Conservation (phyloP, 2,113 vertebrate species). For the Genyomyrus donnyi region DNA sequence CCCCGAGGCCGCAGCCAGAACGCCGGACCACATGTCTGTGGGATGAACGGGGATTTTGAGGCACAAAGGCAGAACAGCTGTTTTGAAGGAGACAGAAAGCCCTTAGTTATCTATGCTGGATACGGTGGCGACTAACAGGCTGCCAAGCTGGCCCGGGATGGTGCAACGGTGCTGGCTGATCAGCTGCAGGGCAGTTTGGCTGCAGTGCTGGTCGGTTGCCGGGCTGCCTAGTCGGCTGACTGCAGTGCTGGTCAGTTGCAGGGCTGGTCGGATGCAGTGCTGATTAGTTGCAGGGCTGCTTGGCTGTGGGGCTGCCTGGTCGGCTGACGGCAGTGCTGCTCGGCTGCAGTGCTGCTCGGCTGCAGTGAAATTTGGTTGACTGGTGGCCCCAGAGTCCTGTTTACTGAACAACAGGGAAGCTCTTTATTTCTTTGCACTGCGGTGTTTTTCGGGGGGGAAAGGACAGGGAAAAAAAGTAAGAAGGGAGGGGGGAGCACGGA, state of each 20-base stretch:
- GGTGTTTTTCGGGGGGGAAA: constrained; percentile 22
- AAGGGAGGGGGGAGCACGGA: not conserved
- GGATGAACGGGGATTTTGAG: not conserved
- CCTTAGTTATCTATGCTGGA: not conserved
- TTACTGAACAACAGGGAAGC: not conserved
- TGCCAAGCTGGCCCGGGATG: not conserved
- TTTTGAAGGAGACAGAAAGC: not conserved
- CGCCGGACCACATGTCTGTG: not conserved
- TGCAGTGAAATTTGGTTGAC: not conserved
- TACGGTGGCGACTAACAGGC: not conserved
- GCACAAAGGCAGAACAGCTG: not conserved
- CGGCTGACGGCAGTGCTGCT: no score
- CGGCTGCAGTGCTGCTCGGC: not conserved
- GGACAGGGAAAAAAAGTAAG: not conserved
- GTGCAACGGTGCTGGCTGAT: not conserved
- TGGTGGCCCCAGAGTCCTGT: not conserved
- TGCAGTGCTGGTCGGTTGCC: not conserved
- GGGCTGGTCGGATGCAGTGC: no score
- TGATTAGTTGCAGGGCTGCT: no score
- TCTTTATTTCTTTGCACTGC: constrained; percentile 19
- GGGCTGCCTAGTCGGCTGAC: not conserved
- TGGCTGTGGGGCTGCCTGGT: not conserved
- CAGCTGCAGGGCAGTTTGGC: not conserved
- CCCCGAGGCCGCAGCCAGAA: not conserved
- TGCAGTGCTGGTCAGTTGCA: not conserved